These are phyloP conservation scores for Eilema caniola DNA, from an alignment of 2,888 invertebrate genomes.

Conservation along the genomic window DNA sequence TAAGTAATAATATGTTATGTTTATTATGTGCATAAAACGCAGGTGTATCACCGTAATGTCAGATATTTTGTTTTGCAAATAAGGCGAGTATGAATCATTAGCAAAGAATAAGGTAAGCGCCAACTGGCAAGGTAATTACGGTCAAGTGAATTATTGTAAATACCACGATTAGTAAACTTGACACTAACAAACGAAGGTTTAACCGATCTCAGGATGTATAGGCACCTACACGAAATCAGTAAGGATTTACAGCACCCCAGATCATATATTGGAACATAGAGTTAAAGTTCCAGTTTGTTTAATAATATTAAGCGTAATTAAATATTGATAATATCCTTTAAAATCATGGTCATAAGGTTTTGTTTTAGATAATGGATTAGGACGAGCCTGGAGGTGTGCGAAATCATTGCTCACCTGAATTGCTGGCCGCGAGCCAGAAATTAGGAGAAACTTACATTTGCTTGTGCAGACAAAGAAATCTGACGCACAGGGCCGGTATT, in stretches of 20 bases:
- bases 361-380: conserved; percentile 45
- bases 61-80: conserved; percentile 25
- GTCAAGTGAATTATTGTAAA: conserved; percentile 63
- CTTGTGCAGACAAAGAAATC: conserved; percentile 38
- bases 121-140: conserved; percentile 65
- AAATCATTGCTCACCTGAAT: conserved; percentile 67
- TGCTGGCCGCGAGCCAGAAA: conserved; percentile 70
- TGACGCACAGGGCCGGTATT: conserved; percentile 17
- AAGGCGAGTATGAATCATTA: conserved; percentile 40
- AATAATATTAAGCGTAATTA: conserved; percentile 23
- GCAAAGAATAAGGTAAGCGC: conserved; percentile 39
- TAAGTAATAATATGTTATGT: neutral
- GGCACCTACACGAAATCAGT: conserved; percentile 54
- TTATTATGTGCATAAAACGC: conserved; percentile 1
- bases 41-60: conserved; percentile 9
- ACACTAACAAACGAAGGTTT: conserved; percentile 61
- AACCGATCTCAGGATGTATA: conserved; percentile 62
- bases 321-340: conserved; percentile 44
- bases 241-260: conserved; percentile 15
- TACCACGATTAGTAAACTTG: conserved; percentile 70
- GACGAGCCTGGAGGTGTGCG: conserved; percentile 54
- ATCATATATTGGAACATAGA: neutral
- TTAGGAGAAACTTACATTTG: conserved; percentile 62
- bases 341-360: conserved; percentile 44
- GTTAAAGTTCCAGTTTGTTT: conserved; percentile 17